These are phyloP conservation scores for Ameiurus melas DNA, from an alignment of 2,113 vertebrate species.

Conservation along the genomic window DNA sequence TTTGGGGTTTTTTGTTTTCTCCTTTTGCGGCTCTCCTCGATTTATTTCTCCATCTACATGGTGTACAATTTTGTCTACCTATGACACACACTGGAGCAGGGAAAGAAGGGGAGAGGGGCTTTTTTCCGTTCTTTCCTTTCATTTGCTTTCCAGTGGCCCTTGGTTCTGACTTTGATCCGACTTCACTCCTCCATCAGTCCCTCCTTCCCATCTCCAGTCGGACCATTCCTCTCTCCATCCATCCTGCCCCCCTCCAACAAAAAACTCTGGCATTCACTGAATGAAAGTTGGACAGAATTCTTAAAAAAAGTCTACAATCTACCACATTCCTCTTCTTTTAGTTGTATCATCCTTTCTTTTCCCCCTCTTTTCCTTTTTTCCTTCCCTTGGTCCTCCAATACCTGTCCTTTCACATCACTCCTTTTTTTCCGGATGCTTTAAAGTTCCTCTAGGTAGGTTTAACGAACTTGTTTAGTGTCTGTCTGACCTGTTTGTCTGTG, in stretches of 20 bases:
- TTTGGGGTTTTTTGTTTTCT: no score
- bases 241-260: slow-evolving; percentile 53
- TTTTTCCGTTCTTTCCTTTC: slow-evolving; percentile 52
- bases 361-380: slow-evolving; percentile 65
- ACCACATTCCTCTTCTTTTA: slow-evolving; percentile 62
- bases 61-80: slow-evolving; percentile 76
- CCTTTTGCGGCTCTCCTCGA: no score
- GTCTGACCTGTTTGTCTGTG: slow-evolving; percentile 50
- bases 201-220: slow-evolving; percentile 44
- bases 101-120: slow-evolving; percentile 59
- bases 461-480: slow-evolving; percentile 52
- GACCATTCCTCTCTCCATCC: slow-evolving; percentile 36
- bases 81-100: slow-evolving; percentile 68
- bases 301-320: slow-evolving; percentile 62
- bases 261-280: slow-evolving; percentile 65
- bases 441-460: slow-evolving; percentile 61
- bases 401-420: slow-evolving; percentile 68
- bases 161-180: slow-evolving; percentile 47
- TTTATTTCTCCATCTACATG: slow-evolving; percentile 79
- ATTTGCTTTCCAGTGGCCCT: slow-evolving; percentile 47
- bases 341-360: slow-evolving; percentile 58
- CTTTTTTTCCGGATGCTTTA: slow-evolving; percentile 76
- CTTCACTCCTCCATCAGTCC: slow-evolving; percentile 59
- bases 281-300: slow-evolving; percentile 69
- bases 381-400: slow-evolving; percentile 59